Conservation (phyloP, 2,888 invertebrate species). For the Ischnus inquisitorius region DNA sequence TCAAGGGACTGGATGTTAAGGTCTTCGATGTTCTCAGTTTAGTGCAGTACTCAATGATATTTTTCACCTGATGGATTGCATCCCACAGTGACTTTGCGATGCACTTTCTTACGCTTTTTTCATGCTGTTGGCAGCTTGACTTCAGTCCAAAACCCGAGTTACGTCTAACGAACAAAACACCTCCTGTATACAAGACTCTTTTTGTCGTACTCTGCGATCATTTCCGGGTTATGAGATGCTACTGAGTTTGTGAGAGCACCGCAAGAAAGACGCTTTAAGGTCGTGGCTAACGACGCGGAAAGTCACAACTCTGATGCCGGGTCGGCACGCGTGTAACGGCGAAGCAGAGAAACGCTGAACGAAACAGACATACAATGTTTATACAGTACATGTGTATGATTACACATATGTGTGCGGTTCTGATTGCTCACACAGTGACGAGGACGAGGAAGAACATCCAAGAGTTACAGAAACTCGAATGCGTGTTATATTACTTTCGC, state of each 20-base stretch:
- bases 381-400: conserved; percentile 16
- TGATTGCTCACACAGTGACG: not conserved
- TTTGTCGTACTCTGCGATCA: not conserved
- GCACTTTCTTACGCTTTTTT: too few species aligned
- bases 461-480: conserved; percentile 44
- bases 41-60: too few species aligned
- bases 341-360: conserved; percentile 30
- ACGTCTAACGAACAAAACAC: conserved; percentile 31
- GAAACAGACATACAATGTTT: not conserved
- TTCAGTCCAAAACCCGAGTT: not conserved
- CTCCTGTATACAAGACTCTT: conserved; percentile 6
- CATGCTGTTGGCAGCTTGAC: too few species aligned
- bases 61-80: too few species aligned
- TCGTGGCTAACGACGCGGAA: conserved; percentile 52
- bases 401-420: conserved; percentile 1
- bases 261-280: conserved; percentile 44
- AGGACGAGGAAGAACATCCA: conserved; percentile 13
- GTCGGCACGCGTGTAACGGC: conserved; percentile 57
- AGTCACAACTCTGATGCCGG: conserved; percentile 29
- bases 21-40: not conserved
- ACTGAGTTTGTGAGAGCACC: conserved; percentile 22
- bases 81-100: too few species aligned
- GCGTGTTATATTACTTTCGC: conserved; percentile 51
- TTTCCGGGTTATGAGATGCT: conserved; percentile 1
- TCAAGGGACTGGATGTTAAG: not conserved